Conservation (phyloP, 2,797 vertebrate species). For the Sylvilagus floridanus region DNA sequence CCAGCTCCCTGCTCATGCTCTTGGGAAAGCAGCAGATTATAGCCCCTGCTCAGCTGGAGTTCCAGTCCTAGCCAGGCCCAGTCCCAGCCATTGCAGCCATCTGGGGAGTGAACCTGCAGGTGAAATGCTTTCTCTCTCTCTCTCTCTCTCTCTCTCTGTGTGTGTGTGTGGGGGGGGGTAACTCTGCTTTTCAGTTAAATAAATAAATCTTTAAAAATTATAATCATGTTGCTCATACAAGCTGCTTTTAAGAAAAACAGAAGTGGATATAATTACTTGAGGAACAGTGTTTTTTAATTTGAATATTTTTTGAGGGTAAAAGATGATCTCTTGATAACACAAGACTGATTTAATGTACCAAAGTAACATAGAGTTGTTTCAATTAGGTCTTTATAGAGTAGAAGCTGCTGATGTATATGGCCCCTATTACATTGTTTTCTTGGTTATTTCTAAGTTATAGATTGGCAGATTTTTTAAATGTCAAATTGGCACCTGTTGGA, state of each 20-base stretch:
- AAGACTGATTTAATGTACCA: background rate
- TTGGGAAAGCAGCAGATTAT: no score
- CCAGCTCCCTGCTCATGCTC: no score
- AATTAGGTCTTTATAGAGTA: no score
- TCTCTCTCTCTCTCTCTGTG: no score
- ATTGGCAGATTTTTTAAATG: background rate
- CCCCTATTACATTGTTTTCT: background rate
- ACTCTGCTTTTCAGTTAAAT: no score
- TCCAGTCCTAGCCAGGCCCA: no score
- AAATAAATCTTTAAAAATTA: background rate
- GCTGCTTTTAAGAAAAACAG: background rate
- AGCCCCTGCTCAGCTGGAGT: no score
- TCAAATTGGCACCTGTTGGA: background rate
- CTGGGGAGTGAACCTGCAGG: no score
- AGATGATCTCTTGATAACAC: background rate
- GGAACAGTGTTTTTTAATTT: conserved; percentile 10
- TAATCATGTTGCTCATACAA: background rate
- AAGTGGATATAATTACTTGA: background rate
- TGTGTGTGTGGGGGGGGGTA: no score
- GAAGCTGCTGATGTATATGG: background rate
- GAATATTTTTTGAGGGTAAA: background rate
- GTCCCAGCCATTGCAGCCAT: no score
- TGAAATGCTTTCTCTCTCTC: no score
- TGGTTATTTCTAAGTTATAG: background rate
- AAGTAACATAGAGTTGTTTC: background rate